Conservation (phyloP, 2,888 invertebrate species). For the Eupithecia insigniata region DNA sequence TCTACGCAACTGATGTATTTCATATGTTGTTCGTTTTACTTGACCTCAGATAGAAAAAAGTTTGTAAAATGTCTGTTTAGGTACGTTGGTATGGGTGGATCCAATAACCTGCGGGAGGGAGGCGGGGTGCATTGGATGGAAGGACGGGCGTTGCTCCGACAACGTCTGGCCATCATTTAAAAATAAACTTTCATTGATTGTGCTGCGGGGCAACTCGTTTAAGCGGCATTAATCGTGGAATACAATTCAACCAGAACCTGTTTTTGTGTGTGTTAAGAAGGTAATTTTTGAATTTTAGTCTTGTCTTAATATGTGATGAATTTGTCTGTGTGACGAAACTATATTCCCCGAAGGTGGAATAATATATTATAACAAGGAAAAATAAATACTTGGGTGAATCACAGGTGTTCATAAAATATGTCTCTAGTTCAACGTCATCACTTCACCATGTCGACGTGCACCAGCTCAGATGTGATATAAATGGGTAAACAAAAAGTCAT, state of each 20-base stretch:
- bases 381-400: constrained; percentile 34
- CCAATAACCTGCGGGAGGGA: constrained; percentile 27
- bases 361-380: constrained; percentile 32
- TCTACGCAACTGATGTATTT: constrained; percentile 11
- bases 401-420: constrained; percentile 24
- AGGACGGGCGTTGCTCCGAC: constrained; percentile 74
- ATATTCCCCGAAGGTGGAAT: constrained; percentile 34
- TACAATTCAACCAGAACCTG: constrained; percentile 37
- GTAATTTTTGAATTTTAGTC: constrained; percentile 7
- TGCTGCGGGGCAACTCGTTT: constrained; percentile 39
- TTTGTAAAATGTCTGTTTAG: not conserved
- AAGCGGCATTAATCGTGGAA: constrained; percentile 37
- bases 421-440: constrained; percentile 31
- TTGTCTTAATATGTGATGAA: not conserved
- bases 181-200: constrained; percentile 56
- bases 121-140: constrained; percentile 64
- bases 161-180: constrained; percentile 47
- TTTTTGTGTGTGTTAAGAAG: constrained; percentile 26
- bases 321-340: constrained; percentile 33
- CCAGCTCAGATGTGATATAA: constrained; percentile 36
- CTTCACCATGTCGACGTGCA: constrained; percentile 45
- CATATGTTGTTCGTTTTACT: not conserved
- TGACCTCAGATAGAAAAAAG: not conserved
- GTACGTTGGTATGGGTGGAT: constrained; percentile 12
- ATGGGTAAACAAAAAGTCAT: constrained; percentile 13